Base-by-base conservation (phyloP, 1,140 invertebrate species). In the Lordiphosa stackelbergi region DNA sequence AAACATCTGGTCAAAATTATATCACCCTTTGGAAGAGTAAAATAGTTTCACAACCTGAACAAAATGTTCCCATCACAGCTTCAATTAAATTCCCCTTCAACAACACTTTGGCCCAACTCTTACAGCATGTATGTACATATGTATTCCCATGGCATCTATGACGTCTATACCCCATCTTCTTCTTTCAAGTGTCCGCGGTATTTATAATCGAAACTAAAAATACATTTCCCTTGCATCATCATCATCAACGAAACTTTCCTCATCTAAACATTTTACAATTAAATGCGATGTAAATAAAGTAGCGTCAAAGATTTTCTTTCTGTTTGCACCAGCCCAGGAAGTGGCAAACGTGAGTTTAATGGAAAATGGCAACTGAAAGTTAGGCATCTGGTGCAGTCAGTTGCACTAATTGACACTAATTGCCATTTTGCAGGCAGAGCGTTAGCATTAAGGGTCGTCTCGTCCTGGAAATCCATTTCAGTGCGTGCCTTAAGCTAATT, bases 351-450 rank as follows among this genome's bases (percentile, higher is more conserved):
- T 19, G 16, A 11, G 36, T 8, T 31, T 35, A 36, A 37, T 62
- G 59, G 47, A 35, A 56, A 53, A 53, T 53, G 53, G 57, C 57
- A 62, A 35, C 24, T 54, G 3, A 31, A 28, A 31, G 31, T 22
- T 43, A n/a, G 35, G 12, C 45, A 51, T 41, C 35, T 49, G 48
- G 47, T 31, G 12, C 22, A n/a, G 40, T 37, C 59, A 42, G 9
- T 4, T 28, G 10, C 49, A 47, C 62, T 65, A 78, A 77, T 79
- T 53, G 69, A 59, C 69, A 62, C 60, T 69, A 79, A 78, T 79
- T 79, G 69, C 47, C 49, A 79, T 66, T 66, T 72, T 72, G 73
- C 38, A 54, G 35, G 13, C 31, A 16, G n/a, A 51, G 37, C 57
- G 53, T 55, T 66, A 56, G 28, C 7, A 31, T 31, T 31, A 31